Base-by-base conservation (phyloP, 2,113 vertebrate genomes). In the Cnemophilus loriae region DNA sequence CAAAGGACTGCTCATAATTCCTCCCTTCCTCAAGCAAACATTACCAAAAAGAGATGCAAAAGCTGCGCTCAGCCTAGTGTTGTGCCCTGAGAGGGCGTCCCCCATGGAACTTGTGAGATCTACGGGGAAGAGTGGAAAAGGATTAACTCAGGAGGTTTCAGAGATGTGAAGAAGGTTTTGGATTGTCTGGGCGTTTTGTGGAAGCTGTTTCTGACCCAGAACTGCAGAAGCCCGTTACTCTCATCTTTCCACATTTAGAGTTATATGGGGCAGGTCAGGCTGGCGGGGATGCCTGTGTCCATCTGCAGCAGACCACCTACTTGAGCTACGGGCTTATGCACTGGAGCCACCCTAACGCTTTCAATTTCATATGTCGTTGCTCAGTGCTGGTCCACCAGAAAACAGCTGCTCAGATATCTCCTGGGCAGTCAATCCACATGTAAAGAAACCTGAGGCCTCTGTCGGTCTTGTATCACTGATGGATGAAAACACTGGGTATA, bases 51-150 rank as follows among this genome's bases (percentile, higher is more conserved):
- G 0, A 80, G 22, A 32, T 9, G 14, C 20, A 70, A 84, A 68
- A 56, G 3, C 11, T 5, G 0, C 47, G 16, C 23, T 7, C 26
- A 27, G 21, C 9, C 9, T 20, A 30, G 6, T 5, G 39, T 7
- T 22, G 3, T 6, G 41, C 41, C 11, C 23, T 60, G 32, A 28
- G 21, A 61, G 2, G 7, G 5, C 7, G 7, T 68, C 10, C 6
- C 7, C 9, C 2, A 3, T 8, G 59, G 37, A 39, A 55, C 4
- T 47, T 17, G 2, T 42, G 32, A 89, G 27, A 33, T 14, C 9
- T 24, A 1, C 65, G 16, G 9, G 23, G 12, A 74, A 70, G 11
- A 14, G 10, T 13, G 4, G 28, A 70, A 74, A 71, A 83, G 22
- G 7, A 57, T 41, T 30, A 75, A 42, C 18, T 65, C 37, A 57